Conservation (phyloP, 2,888 invertebrate species). For the Lasioglossum malachurum region DNA sequence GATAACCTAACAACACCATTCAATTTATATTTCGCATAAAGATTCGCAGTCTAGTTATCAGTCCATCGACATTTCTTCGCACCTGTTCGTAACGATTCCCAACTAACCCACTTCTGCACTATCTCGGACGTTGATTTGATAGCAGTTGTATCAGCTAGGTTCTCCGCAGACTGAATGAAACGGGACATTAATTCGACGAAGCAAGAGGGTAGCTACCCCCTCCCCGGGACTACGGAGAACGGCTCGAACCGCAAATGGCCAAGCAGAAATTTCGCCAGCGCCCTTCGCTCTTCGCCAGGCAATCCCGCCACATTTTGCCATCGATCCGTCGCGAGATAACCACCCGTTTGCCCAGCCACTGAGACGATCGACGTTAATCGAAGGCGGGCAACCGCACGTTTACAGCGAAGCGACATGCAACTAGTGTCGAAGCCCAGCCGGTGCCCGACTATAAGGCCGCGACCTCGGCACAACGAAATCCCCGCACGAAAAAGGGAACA, state of each 20-base stretch:
- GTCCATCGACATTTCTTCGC: background rate
- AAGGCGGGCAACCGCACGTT: slow-evolving; percentile 66
- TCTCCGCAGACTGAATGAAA: background rate
- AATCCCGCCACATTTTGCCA: slow-evolving; percentile 28
- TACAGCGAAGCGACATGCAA: slow-evolving; percentile 73
- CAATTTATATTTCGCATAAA: background rate
- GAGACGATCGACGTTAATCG: slow-evolving; percentile 70
- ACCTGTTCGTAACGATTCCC: background rate
- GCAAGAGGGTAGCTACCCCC: background rate
- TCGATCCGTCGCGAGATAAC: slow-evolving; percentile 60
- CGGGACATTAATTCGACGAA: slow-evolving; percentile 5
- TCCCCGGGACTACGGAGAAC: background rate
- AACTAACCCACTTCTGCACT: background rate
- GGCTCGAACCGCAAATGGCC: background rate
- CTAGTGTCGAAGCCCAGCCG: slow-evolving; percentile 56
- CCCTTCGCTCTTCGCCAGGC: background rate
- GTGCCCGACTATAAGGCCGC: slow-evolving; percentile 12
- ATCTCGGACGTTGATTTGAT: background rate
- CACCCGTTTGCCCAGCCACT: slow-evolving; percentile 50
- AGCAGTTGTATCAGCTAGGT: background rate
- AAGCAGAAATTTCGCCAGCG: slow-evolving; percentile 8
- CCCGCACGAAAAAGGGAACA: background rate
- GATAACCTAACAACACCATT: no score
- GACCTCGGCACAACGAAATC: slow-evolving; percentile 24
- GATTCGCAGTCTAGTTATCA: background rate